phyloP scores from a whole-genome alignment of 2,888 invertebrate species.

The Drosophila mimica region DNA sequence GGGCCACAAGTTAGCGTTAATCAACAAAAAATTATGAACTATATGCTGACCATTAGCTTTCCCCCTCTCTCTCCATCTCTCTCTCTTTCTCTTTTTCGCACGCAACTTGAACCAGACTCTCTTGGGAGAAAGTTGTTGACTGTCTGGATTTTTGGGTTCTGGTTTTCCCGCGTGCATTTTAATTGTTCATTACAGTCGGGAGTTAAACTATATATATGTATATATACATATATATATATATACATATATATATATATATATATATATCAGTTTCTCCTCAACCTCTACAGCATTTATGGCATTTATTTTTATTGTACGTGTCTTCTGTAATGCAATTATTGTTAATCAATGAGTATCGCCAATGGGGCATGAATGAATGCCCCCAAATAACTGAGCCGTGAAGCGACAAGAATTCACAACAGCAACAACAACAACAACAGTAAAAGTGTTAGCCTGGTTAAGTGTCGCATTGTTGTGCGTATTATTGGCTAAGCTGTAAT shows the following conservation, averaged over 20 bases:
- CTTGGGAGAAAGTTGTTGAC: conserved; percentile 49
- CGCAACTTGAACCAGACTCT: background rate
- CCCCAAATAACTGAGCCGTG: conserved; percentile 48
- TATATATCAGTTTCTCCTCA: background rate
- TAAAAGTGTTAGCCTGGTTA: conserved; percentile 37
- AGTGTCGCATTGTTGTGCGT: conserved; percentile 43
- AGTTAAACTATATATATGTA: conserved; percentile 48
- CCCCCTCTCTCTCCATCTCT: background rate
- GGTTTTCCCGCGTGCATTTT: conserved; percentile 42
- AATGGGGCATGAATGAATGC: conserved; percentile 52
- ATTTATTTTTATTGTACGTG: conserved; percentile 45
- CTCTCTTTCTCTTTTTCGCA: background rate
- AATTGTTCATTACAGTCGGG: conserved; percentile 36
- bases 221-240: background rate
- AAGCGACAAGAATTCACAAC: conserved; percentile 36
- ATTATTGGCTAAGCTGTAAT: conserved; percentile 32
- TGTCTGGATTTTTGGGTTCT: conserved; percentile 19
- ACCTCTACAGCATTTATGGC: conserved; percentile 12
- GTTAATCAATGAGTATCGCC: conserved; percentile 64
- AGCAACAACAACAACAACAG: conserved; percentile 11
- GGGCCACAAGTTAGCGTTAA: conserved; percentile 22
- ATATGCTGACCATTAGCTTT: conserved; percentile 8
- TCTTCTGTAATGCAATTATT: conserved; percentile 65
- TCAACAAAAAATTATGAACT: conserved; percentile 15
- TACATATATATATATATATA: background rate